Percentiles rank a stretch among this genome's conserved stretches.
Conservation (phyloP, 1,140 invertebrate species). For the Steinernema khuongi region DNA sequence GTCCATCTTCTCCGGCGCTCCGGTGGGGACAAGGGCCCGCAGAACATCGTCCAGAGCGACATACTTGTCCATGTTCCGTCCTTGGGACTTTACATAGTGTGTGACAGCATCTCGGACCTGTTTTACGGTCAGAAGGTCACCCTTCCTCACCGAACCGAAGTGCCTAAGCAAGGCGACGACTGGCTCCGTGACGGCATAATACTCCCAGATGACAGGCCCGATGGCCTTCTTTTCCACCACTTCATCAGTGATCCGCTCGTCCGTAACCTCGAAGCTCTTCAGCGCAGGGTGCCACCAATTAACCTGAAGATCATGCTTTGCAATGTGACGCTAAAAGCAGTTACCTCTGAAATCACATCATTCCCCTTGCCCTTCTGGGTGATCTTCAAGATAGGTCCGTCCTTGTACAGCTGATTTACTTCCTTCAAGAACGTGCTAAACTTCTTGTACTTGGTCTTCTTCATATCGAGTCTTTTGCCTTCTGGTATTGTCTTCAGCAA, state of each 20-base stretch:
- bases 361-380: conserved; percentile 29
- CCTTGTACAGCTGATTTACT: conserved; percentile 19
- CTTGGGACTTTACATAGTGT: conserved; percentile 72
- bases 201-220: conserved; percentile 64
- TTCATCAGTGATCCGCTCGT: conserved; percentile 34
- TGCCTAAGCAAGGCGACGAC: conserved; percentile 67
- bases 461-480: conserved; percentile 68
- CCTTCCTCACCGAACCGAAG: conserved; percentile 68
- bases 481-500: conserved; percentile 29
- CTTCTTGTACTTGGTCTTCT: conserved; percentile 83
- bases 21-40: conserved; percentile 64
- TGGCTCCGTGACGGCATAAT: conserved; percentile 68
- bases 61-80: conserved; percentile 59
- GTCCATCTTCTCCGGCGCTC: conserved; percentile 65
- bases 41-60: conserved; percentile 58
- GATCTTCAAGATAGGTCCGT: conserved; percentile 28
- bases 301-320: conserved; percentile 18
- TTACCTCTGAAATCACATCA: conserved; percentile 30
- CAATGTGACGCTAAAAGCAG: neutral
- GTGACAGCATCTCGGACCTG: conserved; percentile 71
- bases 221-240: neutral
- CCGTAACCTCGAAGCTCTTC: conserved; percentile 28
- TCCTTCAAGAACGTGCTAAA: conserved; percentile 65
- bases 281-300: conserved; percentile 27
- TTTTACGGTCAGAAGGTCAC: conserved; percentile 66